A percentile compares a stretch with the other conserved stretches of the same genome.
Conservation (phyloP, 1,140 invertebrate genomes). For the Pentalonia nigronervosa region DNA sequence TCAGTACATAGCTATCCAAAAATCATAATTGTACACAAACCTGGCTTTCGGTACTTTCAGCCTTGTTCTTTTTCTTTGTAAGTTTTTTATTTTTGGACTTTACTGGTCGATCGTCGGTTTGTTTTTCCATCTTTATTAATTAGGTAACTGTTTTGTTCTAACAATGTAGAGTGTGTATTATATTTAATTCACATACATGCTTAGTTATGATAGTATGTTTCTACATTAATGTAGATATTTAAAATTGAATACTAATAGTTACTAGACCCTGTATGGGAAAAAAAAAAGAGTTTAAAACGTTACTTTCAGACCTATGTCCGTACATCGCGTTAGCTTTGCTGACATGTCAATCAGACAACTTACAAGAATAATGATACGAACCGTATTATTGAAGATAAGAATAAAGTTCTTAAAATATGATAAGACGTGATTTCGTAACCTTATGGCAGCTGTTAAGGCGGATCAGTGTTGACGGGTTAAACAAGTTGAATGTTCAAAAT, state of each 20-base stretch:
- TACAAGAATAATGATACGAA: not conserved
- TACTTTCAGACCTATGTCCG: not conserved
- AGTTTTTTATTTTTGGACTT: constrained; percentile 31
- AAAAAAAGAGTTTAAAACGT: not conserved
- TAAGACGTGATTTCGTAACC: not conserved
- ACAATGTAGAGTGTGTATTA: not conserved
- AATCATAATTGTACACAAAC: not conserved
- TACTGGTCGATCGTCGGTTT: not conserved
- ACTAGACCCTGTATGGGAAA: not conserved
- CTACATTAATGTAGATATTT: not conserved
- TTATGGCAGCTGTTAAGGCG: no score
- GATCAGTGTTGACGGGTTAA: no score
- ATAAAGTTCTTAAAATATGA: not conserved
- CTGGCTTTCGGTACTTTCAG: not conserved
- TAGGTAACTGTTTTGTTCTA: not conserved
- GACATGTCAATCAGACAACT: constrained; percentile 25
- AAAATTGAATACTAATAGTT: not conserved
- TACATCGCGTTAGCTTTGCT: not conserved
- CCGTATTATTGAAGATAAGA: not conserved
- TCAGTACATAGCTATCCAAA: not conserved
- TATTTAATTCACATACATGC: not conserved
- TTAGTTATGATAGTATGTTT: not conserved
- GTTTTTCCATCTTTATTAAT: not conserved
- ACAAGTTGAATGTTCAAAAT: no score
- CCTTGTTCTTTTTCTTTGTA: not conserved